Evolutionary conservation across 2,797 vertebrate species (phyloP), one percentile per base, ranked within the genome.

Genomic region (Diceros bicornis): DNA sequence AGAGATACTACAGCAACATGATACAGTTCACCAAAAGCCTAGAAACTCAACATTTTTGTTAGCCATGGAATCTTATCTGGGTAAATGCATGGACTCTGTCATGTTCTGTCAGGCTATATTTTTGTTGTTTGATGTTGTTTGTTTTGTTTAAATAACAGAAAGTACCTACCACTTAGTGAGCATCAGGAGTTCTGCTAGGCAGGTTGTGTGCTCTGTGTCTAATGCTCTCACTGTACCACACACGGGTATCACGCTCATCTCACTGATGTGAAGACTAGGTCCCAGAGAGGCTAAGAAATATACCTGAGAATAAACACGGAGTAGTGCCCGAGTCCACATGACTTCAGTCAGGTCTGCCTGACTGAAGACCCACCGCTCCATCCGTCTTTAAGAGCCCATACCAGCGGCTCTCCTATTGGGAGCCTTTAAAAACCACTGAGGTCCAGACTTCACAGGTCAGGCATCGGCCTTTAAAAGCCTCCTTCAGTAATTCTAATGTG

Each of bases 221-320:
- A 5, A 47, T 16, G 34, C 4, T 74, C 29, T 88, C 34, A n/a
- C 77, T 20, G 44, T 12, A 25, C 18, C 68, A 25, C n/a, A 61
- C 18, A 23, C 3, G 61, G 50, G 68, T 7, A 69, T 17, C 12
- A 20, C 2, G 1, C 25, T 74, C 21, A n/a, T 66, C 82, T 88
- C 7, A 16, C 9, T 37, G 23, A 68, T 7, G 29, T 34, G 17
- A 66, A 57, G 34, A 17, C 13, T 1, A 41, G 13, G 4, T 27
- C 44, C 32, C 44, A 62, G 71, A 68, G 57, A n/a, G 9, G 20
- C 6, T 55, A 29, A 69, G 64, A 78, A 69, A 29, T 21, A 34
- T 3, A 3, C 59, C 12, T 2, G 3, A 17, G 17, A 23, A 41
- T 57, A 50, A 68, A 37, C 25, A 16, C 1, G 0, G n/a, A 37